Base-by-base conservation (phyloP, 2,888 invertebrate species). In the Lymantria monacha region DNA sequence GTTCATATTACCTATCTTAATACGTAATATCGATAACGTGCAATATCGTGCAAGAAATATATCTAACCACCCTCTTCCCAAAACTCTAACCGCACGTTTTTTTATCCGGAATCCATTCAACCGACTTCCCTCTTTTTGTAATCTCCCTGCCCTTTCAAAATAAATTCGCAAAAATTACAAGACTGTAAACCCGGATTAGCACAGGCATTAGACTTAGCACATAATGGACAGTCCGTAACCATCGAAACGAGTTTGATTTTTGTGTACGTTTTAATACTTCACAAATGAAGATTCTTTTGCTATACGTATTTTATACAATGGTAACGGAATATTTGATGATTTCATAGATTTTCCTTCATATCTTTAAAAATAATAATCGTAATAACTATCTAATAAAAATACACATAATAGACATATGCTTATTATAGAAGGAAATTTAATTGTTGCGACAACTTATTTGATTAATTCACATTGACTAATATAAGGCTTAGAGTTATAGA, bases 131-230 rank as follows among this genome's bases (percentile, higher is more conserved):
- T 75, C 59, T 74, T 77, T 75, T 76, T 73, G 74, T 80, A 81
- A 81, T 79, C 78, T 76, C 73, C 72, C 70, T 76, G 73, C 71
- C 78, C 70, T 77, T 82, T 78, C 74, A 77, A 79, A 75, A 76
- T 68, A 78, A 79, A 72, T 78, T 79, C 66, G 70, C 71, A 76
- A 83, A 83, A 80, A 79, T 79, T 74, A 79, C 74, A 71, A 73
- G 74, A 73, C 70, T 69, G 67, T 73, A 76, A 78, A 72, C 68
- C 75, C 71, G 76, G 71, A 70, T 71, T 70, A 74, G 61, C 52
- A 53, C 61, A 61, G 61, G 62, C 61, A 61, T 65, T 51, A 36
- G 49, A 56, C 44, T 58, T 49, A 58, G 49, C 42, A 53, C 45
- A 50, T 53, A 59, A 55, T 51, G 40, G 48, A 33, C 40, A 31